These are phyloP conservation scores for Melanotaenia pygmaea DNA, from an alignment of 2,797 vertebrate genomes.

Conservation along the genomic window DNA sequence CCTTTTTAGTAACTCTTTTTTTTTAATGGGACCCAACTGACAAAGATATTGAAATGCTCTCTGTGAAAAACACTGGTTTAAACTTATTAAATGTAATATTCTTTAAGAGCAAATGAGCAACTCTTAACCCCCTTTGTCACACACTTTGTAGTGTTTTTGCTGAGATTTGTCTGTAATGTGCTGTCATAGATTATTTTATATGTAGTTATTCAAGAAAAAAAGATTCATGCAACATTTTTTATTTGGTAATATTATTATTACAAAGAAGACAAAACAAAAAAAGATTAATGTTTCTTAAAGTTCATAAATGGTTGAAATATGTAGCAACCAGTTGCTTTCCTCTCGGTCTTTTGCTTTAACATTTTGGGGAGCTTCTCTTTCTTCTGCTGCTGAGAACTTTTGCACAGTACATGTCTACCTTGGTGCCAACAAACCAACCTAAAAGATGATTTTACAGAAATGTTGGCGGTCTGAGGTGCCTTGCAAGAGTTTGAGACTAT, in stretches of 20 bases:
- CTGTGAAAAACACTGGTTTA: conserved; percentile 55
- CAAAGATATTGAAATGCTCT: conserved; percentile 5
- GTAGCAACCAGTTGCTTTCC: conserved; percentile 37
- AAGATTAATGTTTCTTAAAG: conserved; percentile 90
- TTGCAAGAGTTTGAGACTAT: conserved; percentile 53
- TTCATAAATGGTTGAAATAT: conserved; percentile 79
- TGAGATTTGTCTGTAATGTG: conserved; percentile 29
- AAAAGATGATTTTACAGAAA: conserved; percentile 25
- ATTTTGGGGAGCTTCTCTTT: conserved; percentile 37
- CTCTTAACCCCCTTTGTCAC: conserved; percentile 13
- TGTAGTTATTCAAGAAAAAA: conserved; percentile 49
- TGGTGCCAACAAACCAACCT: conserved; percentile 58
- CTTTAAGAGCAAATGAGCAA: conserved; percentile 13
- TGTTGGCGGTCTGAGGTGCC: conserved; percentile 58
- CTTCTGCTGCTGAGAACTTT: conserved; percentile 66
- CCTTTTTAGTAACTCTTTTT: neutral
- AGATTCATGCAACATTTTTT: conserved; percentile 69
- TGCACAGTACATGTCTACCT: conserved; percentile 63
- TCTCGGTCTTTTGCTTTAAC: conserved; percentile 41
- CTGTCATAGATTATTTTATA: conserved; percentile 26
- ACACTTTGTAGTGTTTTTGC: conserved; percentile 9
- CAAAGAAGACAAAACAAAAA: conserved; percentile 87
- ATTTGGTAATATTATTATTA: conserved; percentile 83
- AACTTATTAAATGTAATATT: conserved; percentile 34
- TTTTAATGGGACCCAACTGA: conserved; percentile 14